Percentiles rank a stretch among this genome's conserved stretches.
These are phyloP conservation scores for Drosophila paranaensis DNA, from an alignment of 2,888 invertebrate genomes.

Conservation along the genomic window DNA sequence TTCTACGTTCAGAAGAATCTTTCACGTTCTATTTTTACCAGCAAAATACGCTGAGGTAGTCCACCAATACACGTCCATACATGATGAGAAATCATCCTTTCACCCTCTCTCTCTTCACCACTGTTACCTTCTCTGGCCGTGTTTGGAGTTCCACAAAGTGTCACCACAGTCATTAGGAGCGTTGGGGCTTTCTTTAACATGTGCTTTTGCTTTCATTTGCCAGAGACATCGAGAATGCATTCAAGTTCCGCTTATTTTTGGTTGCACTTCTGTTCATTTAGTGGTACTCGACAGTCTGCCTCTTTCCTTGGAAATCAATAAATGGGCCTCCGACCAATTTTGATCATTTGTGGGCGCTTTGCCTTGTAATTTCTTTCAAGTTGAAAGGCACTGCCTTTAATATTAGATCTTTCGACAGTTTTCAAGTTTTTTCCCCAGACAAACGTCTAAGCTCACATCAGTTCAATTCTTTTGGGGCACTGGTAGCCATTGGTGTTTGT, in stretches of 20 bases:
- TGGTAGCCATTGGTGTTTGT: neutral
- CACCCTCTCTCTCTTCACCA: neutral
- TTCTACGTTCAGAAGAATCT: conserved; percentile 77
- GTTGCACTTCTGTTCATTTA: conserved; percentile 53
- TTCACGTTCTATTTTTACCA: conserved; percentile 75
- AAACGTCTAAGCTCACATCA: conserved; percentile 35
- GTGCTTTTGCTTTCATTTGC: conserved; percentile 56
- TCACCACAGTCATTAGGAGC: conserved; percentile 76
- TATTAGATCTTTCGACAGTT: conserved; percentile 15
- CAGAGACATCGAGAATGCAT: conserved; percentile 47
- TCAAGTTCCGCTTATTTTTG: conserved; percentile 62
- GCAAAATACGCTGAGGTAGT: conserved; percentile 67
- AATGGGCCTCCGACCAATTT: conserved; percentile 55
- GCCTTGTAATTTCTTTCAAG: conserved; percentile 76
- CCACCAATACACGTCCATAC: conserved; percentile 10
- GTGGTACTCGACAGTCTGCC: conserved; percentile 49
- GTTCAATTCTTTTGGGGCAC: conserved; percentile 19
- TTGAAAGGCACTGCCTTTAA: conserved; percentile 51
- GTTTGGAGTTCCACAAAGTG: conserved; percentile 71
- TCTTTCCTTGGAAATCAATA: conserved; percentile 76
- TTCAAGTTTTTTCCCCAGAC: conserved; percentile 60
- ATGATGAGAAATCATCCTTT: neutral
- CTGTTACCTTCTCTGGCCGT: neutral
- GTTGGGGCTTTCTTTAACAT: conserved; percentile 49
- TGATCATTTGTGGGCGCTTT: conserved; percentile 75